phyloP scores from a whole-genome alignment of 1,140 invertebrate genomes.

The fruit fly (Drosophila melanogaster) region Release_6_plus_ISO1_MT NT_033777.3:19060001-19060500 shows the following conservation, averaged over 20 bases:
- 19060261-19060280: slow-evolving; percentile 42
- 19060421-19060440: slow-evolving; percentile 22
- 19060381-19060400: slow-evolving; percentile 50
- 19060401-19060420: slow-evolving; percentile 39
- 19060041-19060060: slow-evolving; percentile 37
- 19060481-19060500: slow-evolving; percentile 1
- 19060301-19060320: slow-evolving; percentile 41
- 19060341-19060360: slow-evolving; percentile 45
- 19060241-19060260: slow-evolving; percentile 40
- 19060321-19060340: slow-evolving; percentile 46
- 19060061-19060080: not conserved
- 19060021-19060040: slow-evolving; percentile 22
- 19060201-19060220: slow-evolving; percentile 3
- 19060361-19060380: slow-evolving; percentile 44
- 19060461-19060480: too few species aligned
- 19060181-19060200: slow-evolving; percentile 33
- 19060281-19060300: slow-evolving; percentile 38
- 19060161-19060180: slow-evolving; percentile 40
- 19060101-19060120: slow-evolving; percentile 20
- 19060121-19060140: not conserved
- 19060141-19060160: not conserved
- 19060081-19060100: slow-evolving; percentile 3
- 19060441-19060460: not conserved
- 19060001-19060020: slow-evolving; percentile 5
- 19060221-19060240: slow-evolving; percentile 9